Conservation (phyloP, 2,797 vertebrate genomes). For the Astyanax mexicanus region DNA sequence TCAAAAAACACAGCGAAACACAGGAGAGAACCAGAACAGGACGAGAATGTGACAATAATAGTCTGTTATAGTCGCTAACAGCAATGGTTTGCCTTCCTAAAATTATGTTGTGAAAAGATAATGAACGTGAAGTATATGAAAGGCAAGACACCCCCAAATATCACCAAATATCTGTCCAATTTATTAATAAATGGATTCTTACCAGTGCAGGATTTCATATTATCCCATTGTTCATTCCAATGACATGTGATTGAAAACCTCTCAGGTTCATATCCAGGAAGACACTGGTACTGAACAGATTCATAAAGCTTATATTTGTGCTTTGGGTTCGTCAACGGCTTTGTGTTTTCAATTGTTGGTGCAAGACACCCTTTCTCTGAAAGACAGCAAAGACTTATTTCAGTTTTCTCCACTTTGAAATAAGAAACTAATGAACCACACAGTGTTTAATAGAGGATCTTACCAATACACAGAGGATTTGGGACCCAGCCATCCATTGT, state of each 20-base stretch:
- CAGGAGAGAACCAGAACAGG: too few relatives aligned
- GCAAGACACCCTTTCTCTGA: not conserved
- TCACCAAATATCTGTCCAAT: too few relatives aligned
- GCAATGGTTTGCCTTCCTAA: too few relatives aligned
- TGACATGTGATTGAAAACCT: not conserved
- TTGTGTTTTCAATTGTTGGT: conserved; percentile 9
- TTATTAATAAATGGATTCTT: not conserved
- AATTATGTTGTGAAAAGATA: too few relatives aligned
- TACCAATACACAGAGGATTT: conserved; percentile 47
- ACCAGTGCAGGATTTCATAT: not conserved
- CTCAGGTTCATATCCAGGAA: not conserved
- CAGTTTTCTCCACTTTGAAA: not conserved
- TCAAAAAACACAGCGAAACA: too few relatives aligned
- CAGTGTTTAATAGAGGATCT: not conserved
- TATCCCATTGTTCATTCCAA: not conserved
- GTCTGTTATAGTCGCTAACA: too few relatives aligned
- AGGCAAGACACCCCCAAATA: too few relatives aligned
- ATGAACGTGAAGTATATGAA: too few relatives aligned
- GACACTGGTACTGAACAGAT: not conserved
- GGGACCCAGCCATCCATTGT: conserved; percentile 65
- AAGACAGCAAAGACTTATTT: conserved; percentile 5
- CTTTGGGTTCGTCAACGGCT: accelerated
- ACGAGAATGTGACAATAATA: too few relatives aligned
- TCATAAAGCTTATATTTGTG: accelerated
- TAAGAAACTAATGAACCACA: not conserved